Percentiles rank a stretch among this genome's conserved stretches.
Conservation (phyloP, 64 coral and sea anemone genomes). For the Orbicella faveolata region DNA sequence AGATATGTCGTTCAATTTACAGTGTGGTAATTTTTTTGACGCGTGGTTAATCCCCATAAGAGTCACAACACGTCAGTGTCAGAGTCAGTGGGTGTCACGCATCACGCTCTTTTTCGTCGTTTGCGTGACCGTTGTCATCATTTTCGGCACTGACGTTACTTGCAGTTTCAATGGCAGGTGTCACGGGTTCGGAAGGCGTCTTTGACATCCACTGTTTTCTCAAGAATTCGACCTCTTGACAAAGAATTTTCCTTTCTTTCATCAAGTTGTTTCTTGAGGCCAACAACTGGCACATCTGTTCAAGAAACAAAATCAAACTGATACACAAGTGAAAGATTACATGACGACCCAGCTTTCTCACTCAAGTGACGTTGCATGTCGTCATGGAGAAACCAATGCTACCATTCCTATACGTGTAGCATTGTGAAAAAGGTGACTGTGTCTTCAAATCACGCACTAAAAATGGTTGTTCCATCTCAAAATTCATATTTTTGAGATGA, state of each 20-base stretch:
- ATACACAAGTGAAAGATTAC: no score
- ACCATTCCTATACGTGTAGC: no score
- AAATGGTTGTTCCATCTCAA: no score
- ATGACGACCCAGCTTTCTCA: no score
- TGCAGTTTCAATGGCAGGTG: constrained; percentile 48
- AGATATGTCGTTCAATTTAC: neutral
- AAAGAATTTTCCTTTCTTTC: constrained; percentile 76
- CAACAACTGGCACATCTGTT: constrained; percentile 77
- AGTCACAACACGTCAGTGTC: neutral
- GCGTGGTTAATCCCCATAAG: neutral
- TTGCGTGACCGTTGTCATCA: neutral
- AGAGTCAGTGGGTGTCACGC: neutral
- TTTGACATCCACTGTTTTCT: constrained; percentile 65
- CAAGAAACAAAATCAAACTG: neutral
- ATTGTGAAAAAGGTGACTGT: no score
- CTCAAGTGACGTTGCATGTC: no score
- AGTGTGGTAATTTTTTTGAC: no score
- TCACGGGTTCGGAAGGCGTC: constrained; percentile 24
- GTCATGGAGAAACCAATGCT: no score
- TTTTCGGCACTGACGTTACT: constrained; percentile 70
- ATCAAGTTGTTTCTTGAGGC: constrained; percentile 72
- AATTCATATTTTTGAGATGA: no score
- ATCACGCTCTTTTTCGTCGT: neutral
- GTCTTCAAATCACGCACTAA: no score
- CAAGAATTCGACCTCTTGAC: constrained; percentile 72